Evolutionary conservation across 2,797 vertebrate genomes (phyloP).

Genomic region (Triplophysa bombifrons): DNA sequence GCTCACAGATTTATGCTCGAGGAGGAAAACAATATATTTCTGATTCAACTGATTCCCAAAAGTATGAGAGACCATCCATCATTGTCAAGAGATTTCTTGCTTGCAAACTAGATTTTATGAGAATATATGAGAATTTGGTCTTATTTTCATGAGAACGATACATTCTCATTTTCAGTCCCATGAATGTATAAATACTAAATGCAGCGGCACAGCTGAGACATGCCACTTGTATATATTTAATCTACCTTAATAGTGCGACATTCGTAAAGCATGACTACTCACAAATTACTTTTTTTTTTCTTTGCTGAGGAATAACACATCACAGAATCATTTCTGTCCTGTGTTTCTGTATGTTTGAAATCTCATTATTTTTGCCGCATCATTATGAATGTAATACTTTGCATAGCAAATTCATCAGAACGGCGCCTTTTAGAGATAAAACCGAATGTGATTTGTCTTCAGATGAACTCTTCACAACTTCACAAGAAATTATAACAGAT

Average conservation of each 20-base stretch:
- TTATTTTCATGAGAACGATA: not conserved
- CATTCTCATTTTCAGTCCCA: slow-evolving; percentile 29
- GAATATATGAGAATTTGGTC: not conserved
- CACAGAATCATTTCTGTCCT: not conserved
- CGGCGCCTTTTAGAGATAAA: not conserved
- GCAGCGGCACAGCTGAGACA: slow-evolving; percentile 20
- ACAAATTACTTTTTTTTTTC: not conserved
- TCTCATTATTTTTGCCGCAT: not conserved
- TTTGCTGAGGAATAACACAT: not conserved
- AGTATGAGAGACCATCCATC: slow-evolving; percentile 3
- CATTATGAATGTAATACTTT: not conserved
- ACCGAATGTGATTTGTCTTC: too few relatives aligned
- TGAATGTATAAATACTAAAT: slow-evolving; percentile 35
- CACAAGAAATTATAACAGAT: too few relatives aligned
- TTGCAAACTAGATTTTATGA: not conserved
- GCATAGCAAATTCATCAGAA: too few relatives aligned
- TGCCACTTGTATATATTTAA: not conserved
- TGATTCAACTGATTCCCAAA: slow-evolving; percentile 8
- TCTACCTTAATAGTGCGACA: not conserved
- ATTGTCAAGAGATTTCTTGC: slow-evolving; percentile 17
- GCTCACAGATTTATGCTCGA: not conserved
- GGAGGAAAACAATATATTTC: slow-evolving; percentile 20
- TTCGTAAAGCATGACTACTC: slow-evolving; percentile 27
- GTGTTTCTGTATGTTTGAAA: not conserved
- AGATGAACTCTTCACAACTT: too few relatives aligned